These are phyloP conservation scores for Troides oblongomaculatus DNA, from an alignment of 2,888 invertebrate genomes.

Conservation along the genomic window DNA sequence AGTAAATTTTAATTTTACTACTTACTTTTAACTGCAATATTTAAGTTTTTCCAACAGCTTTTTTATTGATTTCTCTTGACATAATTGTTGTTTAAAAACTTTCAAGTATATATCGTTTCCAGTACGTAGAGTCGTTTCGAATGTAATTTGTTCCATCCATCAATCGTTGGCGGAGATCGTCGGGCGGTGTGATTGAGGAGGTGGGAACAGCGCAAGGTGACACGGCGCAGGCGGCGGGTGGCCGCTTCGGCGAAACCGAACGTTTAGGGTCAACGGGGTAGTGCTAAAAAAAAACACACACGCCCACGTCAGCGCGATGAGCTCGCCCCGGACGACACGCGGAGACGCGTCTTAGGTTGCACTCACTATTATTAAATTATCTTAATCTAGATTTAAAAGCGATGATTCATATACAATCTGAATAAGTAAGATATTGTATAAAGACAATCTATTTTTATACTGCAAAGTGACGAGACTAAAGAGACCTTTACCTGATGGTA, in stretches of 20 bases:
- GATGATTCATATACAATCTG: too few species aligned
- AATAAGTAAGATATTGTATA: too few species aligned
- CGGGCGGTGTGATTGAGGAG: conserved; percentile 15
- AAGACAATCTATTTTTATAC: too few species aligned
- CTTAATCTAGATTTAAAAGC: too few species aligned
- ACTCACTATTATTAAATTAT: background rate
- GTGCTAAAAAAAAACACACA: conserved; percentile 1
- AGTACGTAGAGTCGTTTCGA: background rate
- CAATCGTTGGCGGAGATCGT: conserved; percentile 11
- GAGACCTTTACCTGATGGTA: too few species aligned
- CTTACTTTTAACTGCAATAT: too few species aligned
- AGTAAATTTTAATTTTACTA: too few species aligned
- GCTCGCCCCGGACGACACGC: background rate
- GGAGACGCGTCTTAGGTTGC: background rate
- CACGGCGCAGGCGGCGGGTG: conserved; percentile 40
- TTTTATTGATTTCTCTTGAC: too few species aligned
- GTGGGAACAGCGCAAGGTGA: conserved; percentile 1
- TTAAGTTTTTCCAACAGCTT: too few species aligned
- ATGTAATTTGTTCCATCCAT: conserved; percentile 23
- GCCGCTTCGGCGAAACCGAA: conserved; percentile 39
- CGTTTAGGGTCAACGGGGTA: conserved; percentile 20
- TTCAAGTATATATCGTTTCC: background rate
- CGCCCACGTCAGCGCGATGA: background rate
- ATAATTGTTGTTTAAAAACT: too few species aligned
- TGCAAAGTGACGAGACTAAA: too few species aligned